Percentiles rank a stretch among this genome's conserved stretches.
Evolutionary conservation across 2,888 invertebrate species (phyloP).

Genomic region (Troides aeacus): DNA sequence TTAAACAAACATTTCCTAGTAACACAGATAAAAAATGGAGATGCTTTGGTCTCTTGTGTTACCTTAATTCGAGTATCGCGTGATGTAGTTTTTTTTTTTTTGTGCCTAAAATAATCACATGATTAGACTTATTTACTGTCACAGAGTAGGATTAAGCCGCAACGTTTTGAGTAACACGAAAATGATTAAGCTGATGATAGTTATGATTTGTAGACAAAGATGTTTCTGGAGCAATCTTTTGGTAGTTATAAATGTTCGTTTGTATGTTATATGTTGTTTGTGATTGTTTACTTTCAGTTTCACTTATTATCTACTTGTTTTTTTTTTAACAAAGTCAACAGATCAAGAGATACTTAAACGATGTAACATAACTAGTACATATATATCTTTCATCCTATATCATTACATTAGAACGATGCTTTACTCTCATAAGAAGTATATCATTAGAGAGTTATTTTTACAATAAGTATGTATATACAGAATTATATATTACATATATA

Average conservation of each 20-base stretch:
- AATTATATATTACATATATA: too few relatives aligned
- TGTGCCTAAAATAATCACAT: constrained; percentile 17
- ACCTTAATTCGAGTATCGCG: constrained; percentile 54
- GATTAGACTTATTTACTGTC: constrained; percentile 41
- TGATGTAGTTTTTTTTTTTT: constrained; percentile 34
- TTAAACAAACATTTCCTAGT: neutral
- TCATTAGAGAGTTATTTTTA: neutral
- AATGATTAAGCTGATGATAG: neutral
- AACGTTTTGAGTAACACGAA: constrained; percentile 3
- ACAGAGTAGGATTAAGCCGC: constrained; percentile 27
- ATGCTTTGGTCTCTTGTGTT: constrained; percentile 44
- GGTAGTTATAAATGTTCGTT: neutral
- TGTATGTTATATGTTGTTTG: neutral
- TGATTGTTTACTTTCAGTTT: too few relatives aligned
- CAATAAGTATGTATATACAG: neutral
- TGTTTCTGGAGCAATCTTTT: neutral
- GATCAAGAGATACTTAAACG: too few relatives aligned
- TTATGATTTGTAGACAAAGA: neutral
- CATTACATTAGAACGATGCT: too few relatives aligned
- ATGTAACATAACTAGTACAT: too few relatives aligned
- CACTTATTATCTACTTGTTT: too few relatives aligned
- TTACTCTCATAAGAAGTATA: neutral
- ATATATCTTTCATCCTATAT: too few relatives aligned
- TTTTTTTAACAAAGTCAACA: too few relatives aligned
- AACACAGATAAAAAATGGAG: constrained; percentile 19